Evolutionary conservation across 2,113 vertebrate species (phyloP), one percentile per base, ranked within the genome.

Genomic region (Paracanthobrama guichenoti): DNA sequence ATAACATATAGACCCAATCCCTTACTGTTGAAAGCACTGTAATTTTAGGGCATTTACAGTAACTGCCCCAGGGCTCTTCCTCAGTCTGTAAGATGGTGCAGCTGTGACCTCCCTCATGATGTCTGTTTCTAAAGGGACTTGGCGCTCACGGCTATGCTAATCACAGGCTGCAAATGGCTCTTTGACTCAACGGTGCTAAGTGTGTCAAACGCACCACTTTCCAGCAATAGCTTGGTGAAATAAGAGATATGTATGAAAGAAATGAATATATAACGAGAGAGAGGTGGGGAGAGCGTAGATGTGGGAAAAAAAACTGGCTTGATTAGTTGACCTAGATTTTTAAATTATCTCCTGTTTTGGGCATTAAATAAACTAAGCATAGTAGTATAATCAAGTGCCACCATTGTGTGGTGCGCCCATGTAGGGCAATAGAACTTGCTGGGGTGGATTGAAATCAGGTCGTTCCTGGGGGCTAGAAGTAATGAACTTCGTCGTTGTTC

Each of bases 241-340:
- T 53, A 48, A 74, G 80, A 79, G 60, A 82, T 53, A 82, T 80
- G 75, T 69, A 14, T 35, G 20, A 81, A 84, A 86, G 84, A 88
- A 88, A 91, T 81, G 82, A 83, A 91, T 86, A 86, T 85, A 82
- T 88, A 88, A 91, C 85, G 76, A 86, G 84, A 85, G 71, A 79
- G 66, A 88, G 83, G 81, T 76, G 81, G 74, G 50, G 64, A 73
- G 80, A 83, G 80, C 20, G 64, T 82, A 64, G 42, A 53, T 53
- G 59, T 46, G 16, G 2, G 7, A 8, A 20, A 55, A 53, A 53
- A 55, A 55, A 55, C 18, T 20, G 78, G 75, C 86, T 84, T 90
- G 89, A 91, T 90, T 90, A 88, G 86, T 88, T 90, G 90, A 74
- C 89, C 90, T 88, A 90, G 87, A 89, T 91, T 90, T 90, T 90